Percentiles rank a stretch among this genome's conserved stretches.
phyloP scores from a whole-genome alignment of 2,888 invertebrate species.

The Leptarthrus brevirostris region DNA sequence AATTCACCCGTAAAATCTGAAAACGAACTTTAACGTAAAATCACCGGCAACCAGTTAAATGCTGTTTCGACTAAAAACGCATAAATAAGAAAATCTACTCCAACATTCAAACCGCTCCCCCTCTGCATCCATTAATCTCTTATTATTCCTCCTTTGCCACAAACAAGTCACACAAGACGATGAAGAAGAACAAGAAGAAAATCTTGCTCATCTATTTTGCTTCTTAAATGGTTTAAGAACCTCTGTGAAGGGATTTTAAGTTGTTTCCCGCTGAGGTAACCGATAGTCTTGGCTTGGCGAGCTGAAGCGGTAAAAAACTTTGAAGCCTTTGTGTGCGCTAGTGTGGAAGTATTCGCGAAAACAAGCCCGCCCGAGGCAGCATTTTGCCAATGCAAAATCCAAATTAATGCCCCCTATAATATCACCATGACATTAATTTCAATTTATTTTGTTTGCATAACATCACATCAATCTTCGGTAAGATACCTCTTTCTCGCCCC shows the following conservation, averaged over 20 bases:
- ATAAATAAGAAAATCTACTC: neutral
- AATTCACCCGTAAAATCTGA: neutral
- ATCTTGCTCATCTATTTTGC: conserved; percentile 20
- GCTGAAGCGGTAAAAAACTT: conserved; percentile 5
- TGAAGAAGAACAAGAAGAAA: neutral
- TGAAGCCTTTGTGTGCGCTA: neutral
- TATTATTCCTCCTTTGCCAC: conserved; percentile 13
- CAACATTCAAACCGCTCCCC: neutral
- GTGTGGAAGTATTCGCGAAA: conserved; percentile 4
- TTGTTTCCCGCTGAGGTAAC: conserved; percentile 30
- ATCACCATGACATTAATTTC: conserved; percentile 47
- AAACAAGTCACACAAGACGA: neutral
- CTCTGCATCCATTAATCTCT: conserved; percentile 29
- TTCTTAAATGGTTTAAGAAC: conserved; percentile 28
- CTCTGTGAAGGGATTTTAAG: conserved; percentile 20
- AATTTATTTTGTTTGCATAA: conserved; percentile 45
- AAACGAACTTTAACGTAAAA: no score
- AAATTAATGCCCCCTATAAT: conserved; percentile 44
- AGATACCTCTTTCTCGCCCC: conserved; percentile 13
- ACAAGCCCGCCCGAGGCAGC: neutral
- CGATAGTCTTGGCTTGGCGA: conserved; percentile 14
- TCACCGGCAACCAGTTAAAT: neutral
- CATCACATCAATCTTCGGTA: conserved; percentile 44
- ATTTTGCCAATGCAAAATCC: conserved; percentile 36
- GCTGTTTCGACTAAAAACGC: neutral